A percentile compares a stretch with the other conserved stretches of the same genome.
phyloP scores from a whole-genome alignment of 1,140 invertebrate genomes.

The Drusus annulatus region DNA sequence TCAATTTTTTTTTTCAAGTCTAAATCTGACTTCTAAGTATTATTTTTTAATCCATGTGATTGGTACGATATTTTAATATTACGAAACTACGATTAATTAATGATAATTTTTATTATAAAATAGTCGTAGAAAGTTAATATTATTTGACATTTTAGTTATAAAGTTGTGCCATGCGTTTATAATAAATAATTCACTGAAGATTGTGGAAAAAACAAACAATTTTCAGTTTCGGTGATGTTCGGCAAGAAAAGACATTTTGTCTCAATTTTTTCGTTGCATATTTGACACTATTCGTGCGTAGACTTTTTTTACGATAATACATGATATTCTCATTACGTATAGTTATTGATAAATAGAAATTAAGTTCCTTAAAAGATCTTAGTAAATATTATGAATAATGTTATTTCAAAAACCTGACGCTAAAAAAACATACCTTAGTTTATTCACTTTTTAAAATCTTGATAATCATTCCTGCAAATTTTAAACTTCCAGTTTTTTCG shows the following conservation, averaged over 20 bases:
- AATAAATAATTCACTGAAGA: not conserved
- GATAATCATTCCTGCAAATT: too few relatives aligned
- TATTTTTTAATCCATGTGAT: not conserved
- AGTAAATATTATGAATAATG: too few relatives aligned
- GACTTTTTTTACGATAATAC: not conserved
- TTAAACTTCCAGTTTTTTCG: too few relatives aligned
- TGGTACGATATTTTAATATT: conserved; percentile 4
- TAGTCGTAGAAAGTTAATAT: not conserved
- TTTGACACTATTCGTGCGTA: not conserved
- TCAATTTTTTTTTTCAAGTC: too few relatives aligned
- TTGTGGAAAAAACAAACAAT: not conserved
- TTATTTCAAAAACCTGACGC: too few relatives aligned
- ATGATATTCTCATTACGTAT: conserved; percentile 13
- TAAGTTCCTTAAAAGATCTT: not conserved
- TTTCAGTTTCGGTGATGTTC: not conserved
- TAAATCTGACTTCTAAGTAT: not conserved
- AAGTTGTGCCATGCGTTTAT: conserved; percentile 10
- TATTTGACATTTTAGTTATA: not conserved
- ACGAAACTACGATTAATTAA: not conserved
- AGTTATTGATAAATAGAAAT: conserved; percentile 1
- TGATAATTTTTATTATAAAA: not conserved
- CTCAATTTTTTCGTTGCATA: not conserved
- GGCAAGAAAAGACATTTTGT: too few relatives aligned
- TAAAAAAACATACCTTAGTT: too few relatives aligned
- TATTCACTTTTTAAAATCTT: too few relatives aligned